phyloP scores from a whole-genome alignment of 2,888 invertebrate genomes.

The Patella pellucida region DNA sequence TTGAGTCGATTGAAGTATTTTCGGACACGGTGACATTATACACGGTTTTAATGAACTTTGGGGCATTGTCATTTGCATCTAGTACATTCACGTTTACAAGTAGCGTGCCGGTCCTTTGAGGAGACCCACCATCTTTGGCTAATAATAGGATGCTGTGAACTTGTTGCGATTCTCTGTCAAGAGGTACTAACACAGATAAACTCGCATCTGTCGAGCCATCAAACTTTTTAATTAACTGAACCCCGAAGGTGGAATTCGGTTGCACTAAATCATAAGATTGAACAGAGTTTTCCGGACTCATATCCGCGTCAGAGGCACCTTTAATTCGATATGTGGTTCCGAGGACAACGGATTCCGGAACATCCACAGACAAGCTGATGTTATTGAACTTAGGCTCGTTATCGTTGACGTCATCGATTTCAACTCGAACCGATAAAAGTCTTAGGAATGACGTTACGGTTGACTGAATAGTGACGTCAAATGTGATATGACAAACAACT shows the following conservation, averaged over 20 bases:
- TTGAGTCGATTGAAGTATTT: neutral
- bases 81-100: constrained; percentile 27
- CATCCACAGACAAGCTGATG: constrained; percentile 39
- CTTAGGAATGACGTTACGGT: constrained; percentile 43
- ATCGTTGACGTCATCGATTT: constrained; percentile 53
- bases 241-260: constrained; percentile 49
- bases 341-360: constrained; percentile 28
- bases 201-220: constrained; percentile 49
- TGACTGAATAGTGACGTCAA: constrained; percentile 52
- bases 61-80: neutral
- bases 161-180: constrained; percentile 51
- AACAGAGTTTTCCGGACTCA: constrained; percentile 47
- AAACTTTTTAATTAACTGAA: constrained; percentile 42
- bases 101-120: constrained; percentile 52
- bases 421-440: constrained; percentile 49
- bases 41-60: neutral
- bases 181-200: constrained; percentile 41
- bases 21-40: constrained; percentile 8
- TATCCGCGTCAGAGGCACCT: constrained; percentile 32
- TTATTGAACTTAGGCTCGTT: constrained; percentile 50
- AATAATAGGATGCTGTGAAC: constrained; percentile 53
- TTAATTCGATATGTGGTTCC: constrained; percentile 30
- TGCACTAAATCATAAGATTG: constrained; percentile 48
- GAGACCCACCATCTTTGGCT: constrained; percentile 58
- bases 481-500: constrained; percentile 42